These are phyloP conservation scores for Collichthys lucidus DNA, from an alignment of 2,113 vertebrate genomes.

Conservation along the genomic window DNA sequence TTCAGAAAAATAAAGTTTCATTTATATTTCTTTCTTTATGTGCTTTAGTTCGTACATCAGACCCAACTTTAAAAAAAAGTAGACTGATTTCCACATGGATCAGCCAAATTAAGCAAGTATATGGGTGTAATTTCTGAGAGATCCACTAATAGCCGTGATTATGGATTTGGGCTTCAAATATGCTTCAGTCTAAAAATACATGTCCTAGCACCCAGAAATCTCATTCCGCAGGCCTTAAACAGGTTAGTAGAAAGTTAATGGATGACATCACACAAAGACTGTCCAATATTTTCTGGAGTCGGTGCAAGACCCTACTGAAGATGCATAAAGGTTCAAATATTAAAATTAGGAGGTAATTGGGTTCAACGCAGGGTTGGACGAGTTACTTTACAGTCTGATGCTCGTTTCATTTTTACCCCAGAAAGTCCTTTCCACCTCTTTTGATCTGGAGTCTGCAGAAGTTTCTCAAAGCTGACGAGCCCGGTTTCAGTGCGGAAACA, in stretches of 20 bases:
- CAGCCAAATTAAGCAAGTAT: conserved; percentile 26
- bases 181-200: conserved; percentile 30
- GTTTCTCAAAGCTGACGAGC: conserved; percentile 46
- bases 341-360: conserved; percentile 71
- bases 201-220: conserved; percentile 44
- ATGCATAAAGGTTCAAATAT: conserved; percentile 58
- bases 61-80: neutral
- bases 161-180: conserved; percentile 36
- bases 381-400: conserved; percentile 59
- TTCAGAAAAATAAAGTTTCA: neutral
- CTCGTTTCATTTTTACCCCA: conserved; percentile 50
- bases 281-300: conserved; percentile 21
- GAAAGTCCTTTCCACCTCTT: conserved; percentile 57
- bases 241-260: conserved; percentile 35
- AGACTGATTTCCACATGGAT: neutral
- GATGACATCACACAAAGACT: conserved; percentile 54
- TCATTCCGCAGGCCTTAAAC: conserved; percentile 22
- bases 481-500: conserved; percentile 54
- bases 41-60: neutral
- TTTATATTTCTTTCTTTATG: neutral
- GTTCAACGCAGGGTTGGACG: conserved; percentile 56
- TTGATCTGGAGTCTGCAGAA: conserved; percentile 68
- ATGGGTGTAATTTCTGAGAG: neutral
- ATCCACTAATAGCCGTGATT: conserved; percentile 10
- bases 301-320: conserved; percentile 20